A percentile compares a stretch with the other conserved stretches of the same genome.
phyloP scores from a whole-genome alignment of 2,797 vertebrate genomes.

The Peromyscus eremicus region DNA sequence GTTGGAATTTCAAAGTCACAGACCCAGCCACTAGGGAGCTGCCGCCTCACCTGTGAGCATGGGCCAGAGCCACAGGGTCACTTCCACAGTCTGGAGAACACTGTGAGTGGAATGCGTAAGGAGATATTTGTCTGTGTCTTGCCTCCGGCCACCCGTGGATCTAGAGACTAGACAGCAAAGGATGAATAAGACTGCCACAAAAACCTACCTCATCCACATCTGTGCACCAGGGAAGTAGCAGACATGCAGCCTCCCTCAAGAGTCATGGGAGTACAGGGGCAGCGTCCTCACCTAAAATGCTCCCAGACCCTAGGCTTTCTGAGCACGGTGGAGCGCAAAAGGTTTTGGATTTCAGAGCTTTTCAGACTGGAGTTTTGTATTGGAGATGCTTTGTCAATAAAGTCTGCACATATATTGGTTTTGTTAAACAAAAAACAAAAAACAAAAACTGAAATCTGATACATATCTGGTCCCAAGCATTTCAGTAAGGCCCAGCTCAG shows the following conservation, averaged over 20 bases:
- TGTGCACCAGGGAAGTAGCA: background rate
- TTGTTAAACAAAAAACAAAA: background rate
- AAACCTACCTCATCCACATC: background rate
- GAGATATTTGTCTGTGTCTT: background rate
- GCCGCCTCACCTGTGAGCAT: background rate
- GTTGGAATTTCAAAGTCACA: background rate
- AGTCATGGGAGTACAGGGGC: background rate
- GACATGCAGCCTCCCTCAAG: background rate
- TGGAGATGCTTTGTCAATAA: background rate
- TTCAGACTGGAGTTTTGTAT: background rate
- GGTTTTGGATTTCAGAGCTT: background rate
- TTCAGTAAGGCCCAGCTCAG: background rate
- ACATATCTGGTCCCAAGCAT: background rate
- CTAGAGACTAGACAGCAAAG: background rate
- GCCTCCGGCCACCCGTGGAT: background rate
- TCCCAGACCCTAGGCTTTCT: background rate
- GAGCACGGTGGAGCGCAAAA: background rate
- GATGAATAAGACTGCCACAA: background rate
- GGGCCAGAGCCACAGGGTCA: background rate
- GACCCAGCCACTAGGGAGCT: background rate
- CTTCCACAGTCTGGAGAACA: background rate
- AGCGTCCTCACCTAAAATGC: background rate
- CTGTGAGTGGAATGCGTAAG: background rate
- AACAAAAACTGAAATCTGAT: background rate
- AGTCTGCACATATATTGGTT: background rate